Evolutionary conservation across 1,140 invertebrate genomes (phyloP), one percentile per base, ranked within the genome.

Genomic region (Ylistrum balloti): DNA sequence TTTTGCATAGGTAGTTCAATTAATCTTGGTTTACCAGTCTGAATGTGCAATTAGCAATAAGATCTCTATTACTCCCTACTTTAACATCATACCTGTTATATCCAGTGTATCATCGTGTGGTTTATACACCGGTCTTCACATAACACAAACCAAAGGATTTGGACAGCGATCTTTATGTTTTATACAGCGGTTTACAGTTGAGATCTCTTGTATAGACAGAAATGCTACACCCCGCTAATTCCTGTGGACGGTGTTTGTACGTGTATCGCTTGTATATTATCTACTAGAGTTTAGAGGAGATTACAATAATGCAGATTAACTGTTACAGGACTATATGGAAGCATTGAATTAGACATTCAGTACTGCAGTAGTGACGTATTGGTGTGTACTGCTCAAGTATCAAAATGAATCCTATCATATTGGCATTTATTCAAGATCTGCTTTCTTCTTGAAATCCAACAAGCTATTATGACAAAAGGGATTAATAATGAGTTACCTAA

Each of bases 251-350:
- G 17, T n/a, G 56, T 74, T 74, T 74, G 56, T 74, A 74, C 56
- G n/a, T 74, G 56, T 74, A 74, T 74, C 56, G 56, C 56, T n/a
- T 74, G 56, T 74, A n/a, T 74, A 74, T 74, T 74, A 74, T 74
- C 56, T 74, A 74, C 56, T 74, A 74, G 5, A 17, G 56, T 74
- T 74, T 28, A 28, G 56, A 74, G 56, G 56, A 74, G 56, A 74
- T 74, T 74, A 74, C 56, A 74, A 74, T 74, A 74, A 74, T 74
- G 56, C 56, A 74, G 56, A 74, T 74, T 74, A 74, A 74, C 56
- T 17, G 56, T 28, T 74, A 74, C 56, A 28, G n/a, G 56, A 17
- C 56, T 74, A 74, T 9, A n/a, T 74, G 5, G 56, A 74, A 28
- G 56, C 28, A 74, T 74, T 13, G 10, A 17, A 38, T 38, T 38